Evolutionary conservation across 1,140 invertebrate species (phyloP).

Genomic region (Scylla paramamosain): DNA sequence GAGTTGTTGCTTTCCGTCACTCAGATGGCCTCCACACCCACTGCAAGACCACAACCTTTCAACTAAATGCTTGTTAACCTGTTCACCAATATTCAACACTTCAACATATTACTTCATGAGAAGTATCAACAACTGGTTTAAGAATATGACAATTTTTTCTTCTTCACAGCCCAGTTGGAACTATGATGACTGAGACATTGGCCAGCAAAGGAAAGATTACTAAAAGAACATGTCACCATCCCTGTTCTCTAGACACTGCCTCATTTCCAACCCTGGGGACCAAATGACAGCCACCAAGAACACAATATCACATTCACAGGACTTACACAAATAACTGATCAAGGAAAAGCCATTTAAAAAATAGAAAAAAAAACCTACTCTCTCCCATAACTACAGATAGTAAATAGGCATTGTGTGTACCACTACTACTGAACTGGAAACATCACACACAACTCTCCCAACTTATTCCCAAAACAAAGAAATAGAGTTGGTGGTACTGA

Average conservation of each 20-base stretch:
- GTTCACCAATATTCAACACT: constrained; percentile 40
- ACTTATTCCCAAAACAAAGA: constrained; percentile 14
- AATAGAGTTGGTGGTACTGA: constrained; percentile 49
- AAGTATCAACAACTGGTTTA: constrained; percentile 70
- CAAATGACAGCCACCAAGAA: constrained; percentile 68
- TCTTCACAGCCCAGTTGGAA: constrained; percentile 74
- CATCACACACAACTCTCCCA: constrained; percentile 30
- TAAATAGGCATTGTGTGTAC: constrained; percentile 67
- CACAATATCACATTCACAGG: constrained; percentile 72
- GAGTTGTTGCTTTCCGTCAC: constrained; percentile 26
- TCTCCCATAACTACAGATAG: constrained; percentile 71
- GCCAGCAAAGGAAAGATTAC: constrained; percentile 63
- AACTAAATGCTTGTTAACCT: constrained; percentile 54
- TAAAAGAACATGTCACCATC: constrained; percentile 66
- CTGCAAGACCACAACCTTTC: constrained; percentile 42
- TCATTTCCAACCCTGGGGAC: constrained; percentile 73
- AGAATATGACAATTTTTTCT: constrained; percentile 53
- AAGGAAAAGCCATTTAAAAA: constrained; percentile 61
- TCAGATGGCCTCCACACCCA: constrained; percentile 50
- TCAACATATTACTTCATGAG: constrained; percentile 61
- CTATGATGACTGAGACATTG: constrained; percentile 72
- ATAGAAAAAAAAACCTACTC: constrained; percentile 50
- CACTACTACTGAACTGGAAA: constrained; percentile 62
- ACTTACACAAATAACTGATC: constrained; percentile 70
- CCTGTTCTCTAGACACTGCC: constrained; percentile 63